A percentile compares a stretch with the other conserved stretches of the same genome.
Evolutionary conservation across 30 jellyfish, hydroid and myxozoan genomes (phyloP).

Genomic region (Hydractinia symbiolongicarpus): DNA sequence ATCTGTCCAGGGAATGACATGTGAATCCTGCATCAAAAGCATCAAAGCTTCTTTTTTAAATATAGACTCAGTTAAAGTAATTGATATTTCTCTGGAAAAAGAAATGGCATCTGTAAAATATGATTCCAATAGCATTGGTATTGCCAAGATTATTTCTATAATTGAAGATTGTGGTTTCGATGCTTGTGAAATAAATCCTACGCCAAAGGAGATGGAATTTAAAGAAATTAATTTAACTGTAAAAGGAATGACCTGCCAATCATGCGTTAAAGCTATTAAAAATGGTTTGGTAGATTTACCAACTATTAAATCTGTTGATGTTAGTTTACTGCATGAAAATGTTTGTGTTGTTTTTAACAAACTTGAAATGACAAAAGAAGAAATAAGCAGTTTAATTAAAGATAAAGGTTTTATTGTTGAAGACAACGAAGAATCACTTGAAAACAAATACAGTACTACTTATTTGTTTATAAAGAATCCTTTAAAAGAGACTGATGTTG

Average conservation of each 20-base stretch:
- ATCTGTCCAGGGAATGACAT: slow-evolving; percentile 77
- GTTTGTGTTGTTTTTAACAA: slow-evolving; percentile 51
- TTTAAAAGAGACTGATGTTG: not conserved
- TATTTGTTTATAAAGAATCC: not conserved
- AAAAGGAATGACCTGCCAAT: slow-evolving; percentile 92
- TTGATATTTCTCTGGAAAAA: slow-evolving; percentile 46
- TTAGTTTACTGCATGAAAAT: slow-evolving; percentile 49
- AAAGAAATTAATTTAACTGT: slow-evolving; percentile 32
- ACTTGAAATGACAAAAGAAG: slow-evolving; percentile 9
- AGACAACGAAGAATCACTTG: not conserved
- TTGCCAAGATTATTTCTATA: slow-evolving; percentile 42
- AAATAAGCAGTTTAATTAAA: slow-evolving; percentile 8
- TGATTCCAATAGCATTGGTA: slow-evolving; percentile 26
- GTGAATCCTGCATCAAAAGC: slow-evolving; percentile 80
- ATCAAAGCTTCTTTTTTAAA: slow-evolving; percentile 51
- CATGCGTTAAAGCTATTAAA: slow-evolving; percentile 71
- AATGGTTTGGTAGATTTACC: slow-evolving; percentile 48
- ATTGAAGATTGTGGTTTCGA: not conserved
- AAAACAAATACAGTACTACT: not conserved
- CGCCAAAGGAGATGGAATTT: not conserved
- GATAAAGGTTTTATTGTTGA: slow-evolving; percentile 30
- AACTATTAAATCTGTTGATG: slow-evolving; percentile 43
- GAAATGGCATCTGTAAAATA: slow-evolving; percentile 47
- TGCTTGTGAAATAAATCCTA: no score
- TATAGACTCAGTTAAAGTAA: slow-evolving; percentile 41